Percentiles rank a stretch among this genome's conserved stretches.
Evolutionary conservation across 2,797 vertebrate genomes (phyloP).

Genomic region (Hydrophis major): DNA sequence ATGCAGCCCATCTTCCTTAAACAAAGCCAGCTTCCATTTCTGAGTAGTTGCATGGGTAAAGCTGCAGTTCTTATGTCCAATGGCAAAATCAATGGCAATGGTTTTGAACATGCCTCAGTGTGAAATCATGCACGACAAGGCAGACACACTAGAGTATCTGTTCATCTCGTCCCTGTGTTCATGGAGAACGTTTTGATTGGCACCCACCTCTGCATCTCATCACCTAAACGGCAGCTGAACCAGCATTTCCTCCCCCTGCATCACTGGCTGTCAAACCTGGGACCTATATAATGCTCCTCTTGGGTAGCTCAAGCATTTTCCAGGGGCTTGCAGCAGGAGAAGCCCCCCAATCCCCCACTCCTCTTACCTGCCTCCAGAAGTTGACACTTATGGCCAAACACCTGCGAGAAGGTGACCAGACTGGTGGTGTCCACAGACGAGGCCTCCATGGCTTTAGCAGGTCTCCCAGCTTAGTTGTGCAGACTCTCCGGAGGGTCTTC

Average conservation of each 20-base stretch:
- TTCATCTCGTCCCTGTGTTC: background rate
- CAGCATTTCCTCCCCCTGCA: background rate
- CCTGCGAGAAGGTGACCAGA: conserved; percentile 73
- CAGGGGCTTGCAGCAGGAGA: background rate
- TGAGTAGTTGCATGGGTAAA: background rate
- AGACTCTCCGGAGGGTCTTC: background rate
- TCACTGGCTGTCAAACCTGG: background rate
- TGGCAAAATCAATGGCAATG: background rate
- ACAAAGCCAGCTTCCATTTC: background rate
- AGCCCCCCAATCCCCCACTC: too few species aligned
- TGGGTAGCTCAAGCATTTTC: background rate
- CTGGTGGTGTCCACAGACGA: conserved; percentile 37
- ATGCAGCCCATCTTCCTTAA: background rate
- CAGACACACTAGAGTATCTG: background rate
- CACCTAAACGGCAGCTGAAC: too few species aligned
- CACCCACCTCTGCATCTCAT: background rate
- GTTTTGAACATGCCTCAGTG: background rate
- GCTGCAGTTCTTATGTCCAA: rapidly evolving
- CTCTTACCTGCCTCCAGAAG: conserved; percentile 80
- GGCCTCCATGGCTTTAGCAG: conserved; percentile 64
- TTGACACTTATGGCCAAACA: conserved; percentile 78
- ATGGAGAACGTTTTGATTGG: background rate
- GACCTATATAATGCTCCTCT: background rate
- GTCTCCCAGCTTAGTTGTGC: conserved; percentile 25
- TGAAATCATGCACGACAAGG: background rate